Evolutionary conservation across 2,113 vertebrate genomes (phyloP).

Genomic region (Cygnus buccinator): DNA sequence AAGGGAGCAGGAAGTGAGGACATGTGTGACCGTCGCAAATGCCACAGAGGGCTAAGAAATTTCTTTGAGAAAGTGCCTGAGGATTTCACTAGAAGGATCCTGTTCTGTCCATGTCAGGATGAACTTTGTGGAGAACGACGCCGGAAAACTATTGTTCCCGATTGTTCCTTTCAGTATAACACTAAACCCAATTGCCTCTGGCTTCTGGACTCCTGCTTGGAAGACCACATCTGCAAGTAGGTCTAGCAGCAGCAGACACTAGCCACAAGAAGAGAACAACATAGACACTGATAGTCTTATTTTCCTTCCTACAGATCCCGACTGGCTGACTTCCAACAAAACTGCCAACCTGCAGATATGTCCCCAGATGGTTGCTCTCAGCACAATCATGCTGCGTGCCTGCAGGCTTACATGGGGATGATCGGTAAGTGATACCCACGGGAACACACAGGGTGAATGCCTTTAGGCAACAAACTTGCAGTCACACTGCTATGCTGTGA

Average conservation of each 20-base stretch:
- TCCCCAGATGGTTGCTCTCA: slow-evolving; percentile 73
- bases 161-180: slow-evolving; percentile 87
- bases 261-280: neutral
- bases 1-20: slow-evolving; percentile 76
- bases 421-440: slow-evolving; percentile 77
- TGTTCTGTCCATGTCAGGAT: slow-evolving; percentile 93
- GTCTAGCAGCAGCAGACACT: neutral
- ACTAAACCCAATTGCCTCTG: slow-evolving; percentile 86
- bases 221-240: slow-evolving; percentile 92
- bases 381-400: slow-evolving; percentile 73
- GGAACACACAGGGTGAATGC: neutral
- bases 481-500: neutral
- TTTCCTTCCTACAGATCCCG: slow-evolving; percentile 78
- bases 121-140: slow-evolving; percentile 89
- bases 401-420: slow-evolving; percentile 83
- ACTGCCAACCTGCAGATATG: slow-evolving; percentile 75
- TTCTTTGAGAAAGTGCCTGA: slow-evolving; percentile 91
- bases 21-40: slow-evolving; percentile 85
- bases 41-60: slow-evolving; percentile 87
- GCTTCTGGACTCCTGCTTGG: slow-evolving; percentile 85
- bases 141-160: slow-evolving; percentile 92
- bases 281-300: slow-evolving; percentile 28
- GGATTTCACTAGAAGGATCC: slow-evolving; percentile 88
- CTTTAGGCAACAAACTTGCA: neutral
- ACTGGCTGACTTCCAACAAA: slow-evolving; percentile 82